Base-by-base conservation (phyloP, 2,797 vertebrate species). In the Hippoglossus hippoglossus region DNA sequence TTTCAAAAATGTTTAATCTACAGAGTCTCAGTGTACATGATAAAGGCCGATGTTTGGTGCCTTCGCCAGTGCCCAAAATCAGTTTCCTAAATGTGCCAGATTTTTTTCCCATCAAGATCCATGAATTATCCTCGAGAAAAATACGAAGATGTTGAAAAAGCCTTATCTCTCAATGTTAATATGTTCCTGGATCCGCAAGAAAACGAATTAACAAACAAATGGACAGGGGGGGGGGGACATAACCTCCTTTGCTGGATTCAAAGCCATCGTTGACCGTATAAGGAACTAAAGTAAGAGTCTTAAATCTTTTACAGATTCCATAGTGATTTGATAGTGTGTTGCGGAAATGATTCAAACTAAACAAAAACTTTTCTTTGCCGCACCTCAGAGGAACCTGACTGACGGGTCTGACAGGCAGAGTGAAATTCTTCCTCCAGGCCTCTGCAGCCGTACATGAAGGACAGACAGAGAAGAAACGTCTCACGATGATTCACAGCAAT, bases 351-450 rank as follows among this genome's bases (percentile, higher is more conserved):
- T 57, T 77, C 6, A 2, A 34, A 65, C 51, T 63, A 71, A 87
- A 85, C 51, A 77, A 62, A 50, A 68, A 53, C 0, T 57, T 78
- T 70, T 53, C 22, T 51, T n/a, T 24, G 55, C 61, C 54, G 2
- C 81, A 77, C 84, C 85, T 83, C 19, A 6, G 12, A 31, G 0
- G 50, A 89, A 87, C 90, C 70, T 46, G 91, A 84, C 15, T 1
- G 63, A 75, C 90, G 3, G 62, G 91, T 81, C 55, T 0, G 46
- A 81, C 86, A 3, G 22, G 89, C 52, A 25, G 19, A 57, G 69
- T 88, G 53, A 85, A 65, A 90, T 91, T 91, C 63, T 65, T 79
- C 4, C 3, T 3, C 2, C 2, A 16, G 2, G 13, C 3, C 15
- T 56, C 3, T 2, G 0, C 34, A 28, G 25, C 31, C 15, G 34